Evolutionary conservation across 2,797 vertebrate genomes (phyloP), one percentile per base, ranked within the genome.

Genomic region (Sebastes wilsoni): DNA sequence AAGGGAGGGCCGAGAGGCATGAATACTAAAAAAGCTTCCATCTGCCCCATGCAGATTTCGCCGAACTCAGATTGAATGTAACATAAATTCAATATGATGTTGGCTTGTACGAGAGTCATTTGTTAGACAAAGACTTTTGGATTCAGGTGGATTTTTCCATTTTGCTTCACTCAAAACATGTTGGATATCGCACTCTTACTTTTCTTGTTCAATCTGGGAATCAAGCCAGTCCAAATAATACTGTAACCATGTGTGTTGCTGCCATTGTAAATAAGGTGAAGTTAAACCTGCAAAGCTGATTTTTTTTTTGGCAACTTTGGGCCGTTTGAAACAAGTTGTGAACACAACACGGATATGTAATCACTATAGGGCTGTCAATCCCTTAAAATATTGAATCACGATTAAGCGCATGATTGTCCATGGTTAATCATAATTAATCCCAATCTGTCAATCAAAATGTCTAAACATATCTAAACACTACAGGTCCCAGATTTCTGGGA

Each of bases 1-100:
- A 54, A 81, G 87, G 77, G 84, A 90, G 89, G 88, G 92, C 92
- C 85, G 30, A 92, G 83, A 93, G 92, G 79, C 87, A 93, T 86
- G 85, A 90, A 94, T 90, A 88, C 67, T 78, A 85, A 89, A 90
- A 86, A 87, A 79, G 86, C 18, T 74, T 91, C 84, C 81, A 72
- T 90, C 87, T 92, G 75, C 71, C 65, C 69, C 54, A 66, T 85
- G 76, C 84, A 90, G 83, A 89, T 92, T 83, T 70, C 64, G 38
- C 42, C 46, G 78, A 68, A 84, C 83, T 85, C 42, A 36, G 58
- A 76, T 62, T 65, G 74, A 85, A 81, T 58, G 72, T 62, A 75
- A 64, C 74, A 79, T 52, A 83, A 82, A 90, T 89, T 81, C 70
- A 80, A 72, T 77, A 49, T 54, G 83, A 89, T 66, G 36, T 59